Evolutionary conservation across 2,113 vertebrate species (phyloP), one percentile per base, ranked within the genome.

Genomic region (Triplophysa siluroides): DNA sequence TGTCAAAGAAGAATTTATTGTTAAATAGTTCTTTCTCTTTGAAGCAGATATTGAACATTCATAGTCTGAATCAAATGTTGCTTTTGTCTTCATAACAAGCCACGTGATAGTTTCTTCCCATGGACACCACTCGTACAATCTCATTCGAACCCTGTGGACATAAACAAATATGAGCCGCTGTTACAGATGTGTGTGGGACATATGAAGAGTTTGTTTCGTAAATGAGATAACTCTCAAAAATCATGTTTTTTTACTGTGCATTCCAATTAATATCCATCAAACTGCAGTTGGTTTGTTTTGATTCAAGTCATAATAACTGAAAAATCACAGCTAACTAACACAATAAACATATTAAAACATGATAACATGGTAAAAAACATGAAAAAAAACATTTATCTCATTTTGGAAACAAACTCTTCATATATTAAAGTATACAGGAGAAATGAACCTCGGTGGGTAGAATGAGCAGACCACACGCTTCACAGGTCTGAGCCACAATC

Each of bases 31-130:
- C 12, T 52, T 14, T 52, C 50, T 21, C 6, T 41, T 58, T 24
- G 14, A 24, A 24, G 23, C 12, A 41, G 21, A 12, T 8, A 13
- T 18, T 61, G 58, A 16, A 5, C 50, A 16, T 13, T 33, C 4
- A 33, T 33, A 33, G 33, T 33, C 29, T 33, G 29, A 33, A 33
- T 33, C 33, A 38, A 38, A 38, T 38, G 33, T 7, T 38, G 33
- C 33, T 38, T 38, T 38, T 38, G 43, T 74, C 94, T 85, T 93
- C 92, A 56, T 94, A 98, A 64, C 96, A 97, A 61, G 96, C 94
- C 81, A 95, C 92, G 0, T 98, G 96, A 83, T 96, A 96, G 79
- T 93, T 94, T 87, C 91, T 94, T 86, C 96, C 93, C 88, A 93
- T 94, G 4, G 95, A 95, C 43, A 95, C 94, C 84, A 97, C 94